Percentiles rank a stretch among this genome's conserved stretches.
Conservation (phyloP, 2,113 vertebrate species). For the Chrysochloris asiatica region DNA sequence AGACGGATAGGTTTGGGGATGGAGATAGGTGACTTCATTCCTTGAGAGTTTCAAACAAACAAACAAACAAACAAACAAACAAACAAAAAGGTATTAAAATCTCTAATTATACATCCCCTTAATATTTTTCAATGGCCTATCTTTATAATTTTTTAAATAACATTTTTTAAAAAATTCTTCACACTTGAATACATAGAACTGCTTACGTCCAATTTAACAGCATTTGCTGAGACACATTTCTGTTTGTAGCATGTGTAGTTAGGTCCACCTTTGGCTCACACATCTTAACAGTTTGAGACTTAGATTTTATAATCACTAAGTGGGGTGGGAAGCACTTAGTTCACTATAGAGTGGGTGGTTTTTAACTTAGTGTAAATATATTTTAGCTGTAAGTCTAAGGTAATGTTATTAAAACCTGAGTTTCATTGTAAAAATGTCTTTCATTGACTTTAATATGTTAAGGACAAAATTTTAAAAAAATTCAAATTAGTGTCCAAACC, state of each 20-base stretch:
- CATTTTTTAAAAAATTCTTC: too few relatives aligned
- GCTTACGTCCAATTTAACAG: neutral
- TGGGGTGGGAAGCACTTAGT: neutral
- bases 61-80: neutral
- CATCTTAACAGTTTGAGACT: constrained; percentile 39
- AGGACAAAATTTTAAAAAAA: constrained; percentile 35
- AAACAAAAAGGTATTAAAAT: constrained; percentile 21
- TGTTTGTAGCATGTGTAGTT: constrained; percentile 4
- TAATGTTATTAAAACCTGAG: constrained; percentile 33
- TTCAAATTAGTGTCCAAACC: constrained; percentile 23
- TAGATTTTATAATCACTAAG: neutral
- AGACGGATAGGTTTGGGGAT: neutral
- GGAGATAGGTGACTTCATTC: constrained; percentile 23
- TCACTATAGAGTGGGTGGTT: constrained; percentile 46
- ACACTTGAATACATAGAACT: neutral
- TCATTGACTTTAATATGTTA: constrained; percentile 17
- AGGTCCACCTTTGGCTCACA: constrained; percentile 7
- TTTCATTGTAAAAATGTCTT: neutral
- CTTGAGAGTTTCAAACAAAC: neutral
- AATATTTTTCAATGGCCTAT: constrained; percentile 10
- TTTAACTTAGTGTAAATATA: constrained; percentile 32
- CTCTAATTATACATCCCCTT: neutral
- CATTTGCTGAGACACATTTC: neutral
- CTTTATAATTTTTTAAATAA: neutral
- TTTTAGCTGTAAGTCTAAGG: constrained; percentile 12